Percentiles rank a stretch among this genome's conserved stretches.
Evolutionary conservation across 2,797 vertebrate species (phyloP).

Genomic region (Poecilia picta): DNA sequence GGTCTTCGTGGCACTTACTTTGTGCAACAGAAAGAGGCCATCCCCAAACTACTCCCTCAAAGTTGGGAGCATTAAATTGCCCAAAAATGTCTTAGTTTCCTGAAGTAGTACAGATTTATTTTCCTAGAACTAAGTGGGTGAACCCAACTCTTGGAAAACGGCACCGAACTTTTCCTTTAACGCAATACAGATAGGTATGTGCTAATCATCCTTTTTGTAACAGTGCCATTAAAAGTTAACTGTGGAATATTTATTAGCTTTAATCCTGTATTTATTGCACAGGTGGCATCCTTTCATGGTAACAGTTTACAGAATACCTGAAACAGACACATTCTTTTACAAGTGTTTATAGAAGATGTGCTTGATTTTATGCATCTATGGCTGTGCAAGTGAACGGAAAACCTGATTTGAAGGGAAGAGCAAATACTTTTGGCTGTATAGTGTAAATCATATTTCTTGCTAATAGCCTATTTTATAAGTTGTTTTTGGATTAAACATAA

Average conservation of each 20-base stretch:
- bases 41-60: background rate
- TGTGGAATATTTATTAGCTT: background rate
- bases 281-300: background rate
- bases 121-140: background rate
- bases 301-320: background rate
- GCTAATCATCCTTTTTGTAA: background rate
- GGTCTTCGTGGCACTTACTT: background rate
- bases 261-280: background rate
- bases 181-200: background rate
- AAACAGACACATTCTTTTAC: background rate
- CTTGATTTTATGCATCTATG: background rate
- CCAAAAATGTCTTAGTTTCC: background rate
- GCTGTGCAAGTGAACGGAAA: background rate
- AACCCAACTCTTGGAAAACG: background rate
- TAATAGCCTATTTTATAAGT: background rate
- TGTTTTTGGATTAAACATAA: background rate
- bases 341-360: background rate
- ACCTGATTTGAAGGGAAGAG: background rate
- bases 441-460: background rate
- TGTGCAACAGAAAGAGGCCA: background rate
- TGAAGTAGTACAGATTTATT: background rate
- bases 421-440: background rate
- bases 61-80: background rate
- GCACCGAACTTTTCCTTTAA: background rate
- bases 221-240: background rate